These are phyloP conservation scores for Bombus ignitus DNA, from an alignment of 1,140 invertebrate genomes.

Conservation along the genomic window DNA sequence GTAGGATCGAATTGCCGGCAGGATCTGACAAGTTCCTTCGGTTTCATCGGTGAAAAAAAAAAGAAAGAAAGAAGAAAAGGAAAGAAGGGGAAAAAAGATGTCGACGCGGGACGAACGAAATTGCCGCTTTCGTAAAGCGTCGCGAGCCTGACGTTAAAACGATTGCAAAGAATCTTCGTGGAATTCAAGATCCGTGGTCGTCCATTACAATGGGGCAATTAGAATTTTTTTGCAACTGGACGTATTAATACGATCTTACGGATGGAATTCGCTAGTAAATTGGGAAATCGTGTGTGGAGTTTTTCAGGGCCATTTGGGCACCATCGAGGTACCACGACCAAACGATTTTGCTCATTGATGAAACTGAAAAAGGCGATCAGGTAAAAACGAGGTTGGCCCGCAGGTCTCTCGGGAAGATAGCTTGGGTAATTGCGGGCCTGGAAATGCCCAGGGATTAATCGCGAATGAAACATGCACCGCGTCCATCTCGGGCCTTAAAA, in stretches of 20 bases:
- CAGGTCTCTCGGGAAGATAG: slow-evolving; percentile 17
- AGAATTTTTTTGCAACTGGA: background rate
- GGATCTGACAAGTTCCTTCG: slow-evolving; percentile 53
- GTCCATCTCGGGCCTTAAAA: slow-evolving; percentile 23
- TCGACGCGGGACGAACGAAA: background rate
- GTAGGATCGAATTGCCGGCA: slow-evolving; percentile 62
- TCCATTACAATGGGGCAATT: background rate
- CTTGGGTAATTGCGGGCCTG: slow-evolving; percentile 9
- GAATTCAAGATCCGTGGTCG: background rate
- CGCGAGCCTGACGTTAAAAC: slow-evolving; percentile 3
- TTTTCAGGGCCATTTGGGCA: background rate
- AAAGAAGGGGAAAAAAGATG: background rate
- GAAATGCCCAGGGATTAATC: slow-evolving; percentile 38
- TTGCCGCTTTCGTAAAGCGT: slow-evolving; percentile 21
- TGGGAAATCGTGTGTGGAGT: background rate
- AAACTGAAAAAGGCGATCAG: slow-evolving; percentile 4
- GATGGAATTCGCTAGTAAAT: background rate
- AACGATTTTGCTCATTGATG: background rate
- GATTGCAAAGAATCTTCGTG: background rate
- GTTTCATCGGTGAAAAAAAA: slow-evolving; percentile 34
- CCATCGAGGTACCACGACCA: background rate
- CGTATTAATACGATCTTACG: background rate
- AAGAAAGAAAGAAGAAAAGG: background rate
- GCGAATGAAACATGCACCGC: background rate
- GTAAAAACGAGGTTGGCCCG: slow-evolving; percentile 1